A percentile compares a stretch with the other conserved stretches of the same genome.
Evolutionary conservation across 2,113 vertebrate genomes (phyloP).

Genomic region (Oxyruncus cristatus): DNA sequence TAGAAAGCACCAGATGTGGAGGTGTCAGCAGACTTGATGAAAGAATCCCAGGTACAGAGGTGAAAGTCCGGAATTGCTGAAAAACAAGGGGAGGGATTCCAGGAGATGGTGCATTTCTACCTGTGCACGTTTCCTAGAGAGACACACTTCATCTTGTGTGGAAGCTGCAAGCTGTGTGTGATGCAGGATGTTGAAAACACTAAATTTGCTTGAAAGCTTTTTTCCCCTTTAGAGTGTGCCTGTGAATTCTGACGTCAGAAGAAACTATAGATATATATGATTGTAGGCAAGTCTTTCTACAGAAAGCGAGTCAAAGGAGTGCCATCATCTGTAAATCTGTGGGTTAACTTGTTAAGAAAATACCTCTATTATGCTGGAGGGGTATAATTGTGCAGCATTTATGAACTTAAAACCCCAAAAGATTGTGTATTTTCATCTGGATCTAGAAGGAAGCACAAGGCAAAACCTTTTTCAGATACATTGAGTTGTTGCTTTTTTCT

Average conservation of each 20-base stretch:
- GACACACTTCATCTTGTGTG: not conserved
- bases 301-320: not conserved
- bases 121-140: not conserved
- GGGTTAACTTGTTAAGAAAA: not conserved
- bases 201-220: not conserved
- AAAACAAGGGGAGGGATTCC: not conserved
- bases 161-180: not conserved
- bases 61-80: not conserved
- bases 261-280: fast-evolving
- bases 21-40: not conserved
- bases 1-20: not conserved
- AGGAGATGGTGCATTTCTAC: not conserved
- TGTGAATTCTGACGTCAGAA: not conserved
- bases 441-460: not conserved
- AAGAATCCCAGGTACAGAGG: not conserved
- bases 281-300: not conserved
- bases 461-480: not conserved
- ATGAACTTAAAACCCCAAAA: not conserved
- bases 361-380: not conserved
- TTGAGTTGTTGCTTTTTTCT: not conserved
- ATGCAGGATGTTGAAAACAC: constrained; percentile 6
- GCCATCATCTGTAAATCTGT: not conserved
- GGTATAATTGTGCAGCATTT: not conserved
- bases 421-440: not conserved
- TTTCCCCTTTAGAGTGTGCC: not conserved